A percentile compares a stretch with the other conserved stretches of the same genome.
These are phyloP conservation scores for Eupsilia transversa DNA, from an alignment of 2,888 invertebrate species.

Conservation along the genomic window DNA sequence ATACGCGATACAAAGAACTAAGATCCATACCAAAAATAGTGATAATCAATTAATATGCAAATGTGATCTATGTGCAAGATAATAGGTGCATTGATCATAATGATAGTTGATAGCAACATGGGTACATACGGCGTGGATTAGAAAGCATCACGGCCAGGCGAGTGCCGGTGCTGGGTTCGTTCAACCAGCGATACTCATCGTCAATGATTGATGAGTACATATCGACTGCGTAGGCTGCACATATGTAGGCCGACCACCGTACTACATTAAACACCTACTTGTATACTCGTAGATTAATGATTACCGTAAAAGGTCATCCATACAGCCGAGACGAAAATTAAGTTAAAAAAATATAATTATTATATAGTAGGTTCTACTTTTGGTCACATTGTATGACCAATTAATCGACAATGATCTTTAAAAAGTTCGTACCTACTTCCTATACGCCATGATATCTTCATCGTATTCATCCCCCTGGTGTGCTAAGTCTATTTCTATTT, in stretches of 20 bases:
- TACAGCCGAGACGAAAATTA: conserved; percentile 35
- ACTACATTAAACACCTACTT: conserved; percentile 82
- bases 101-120: conserved; percentile 68
- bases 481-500: neutral
- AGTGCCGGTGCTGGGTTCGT: conserved; percentile 74
- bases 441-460: conserved; percentile 20
- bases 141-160: conserved; percentile 77
- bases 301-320: conserved; percentile 73
- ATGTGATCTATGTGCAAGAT: conserved; percentile 62
- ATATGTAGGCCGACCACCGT: conserved; percentile 77
- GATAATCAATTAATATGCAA: conserved; percentile 69
- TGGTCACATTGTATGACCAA: conserved; percentile 29
- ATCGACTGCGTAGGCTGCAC: conserved; percentile 82
- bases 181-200: conserved; percentile 77
- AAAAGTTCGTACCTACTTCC: conserved; percentile 7
- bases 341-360: neutral
- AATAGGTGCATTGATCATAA: conserved; percentile 68
- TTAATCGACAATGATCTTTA: conserved; percentile 5
- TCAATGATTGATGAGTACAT: conserved; percentile 83
- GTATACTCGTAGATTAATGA: conserved; percentile 73
- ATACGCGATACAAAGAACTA: conserved; percentile 61
- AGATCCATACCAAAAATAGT: conserved; percentile 66
- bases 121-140: conserved; percentile 74
- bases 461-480: conserved; percentile 25
- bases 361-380: conserved; percentile 32